Evolutionary conservation across 2,797 vertebrate species (phyloP).

Genomic region (Fundulus diaphanus): DNA sequence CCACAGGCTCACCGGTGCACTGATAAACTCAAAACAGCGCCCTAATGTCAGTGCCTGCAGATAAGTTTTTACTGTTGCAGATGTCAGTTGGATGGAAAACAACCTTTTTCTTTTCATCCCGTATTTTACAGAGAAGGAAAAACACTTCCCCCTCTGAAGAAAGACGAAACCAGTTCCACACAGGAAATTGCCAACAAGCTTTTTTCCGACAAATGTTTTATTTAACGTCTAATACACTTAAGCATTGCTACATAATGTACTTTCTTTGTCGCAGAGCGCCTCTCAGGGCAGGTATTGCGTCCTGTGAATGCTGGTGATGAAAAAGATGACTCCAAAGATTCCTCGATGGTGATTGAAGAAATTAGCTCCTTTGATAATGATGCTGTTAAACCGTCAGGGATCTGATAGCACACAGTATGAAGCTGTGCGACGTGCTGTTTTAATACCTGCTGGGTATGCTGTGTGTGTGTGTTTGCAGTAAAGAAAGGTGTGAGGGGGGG

Average conservation of each 20-base stretch:
- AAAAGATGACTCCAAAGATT: conserved; percentile 34
- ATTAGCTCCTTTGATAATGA: conserved; percentile 33
- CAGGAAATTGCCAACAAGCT: conserved; percentile 67
- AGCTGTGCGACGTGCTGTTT: conserved; percentile 32
- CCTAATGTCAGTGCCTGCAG: conserved; percentile 22
- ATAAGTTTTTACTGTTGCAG: conserved; percentile 6
- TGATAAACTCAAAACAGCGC: conserved; percentile 47
- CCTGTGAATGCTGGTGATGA: conserved; percentile 43
- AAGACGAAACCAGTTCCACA: conserved; percentile 66
- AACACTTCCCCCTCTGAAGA: conserved; percentile 31
- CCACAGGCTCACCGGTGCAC: conserved; percentile 26
- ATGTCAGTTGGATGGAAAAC: conserved; percentile 28
- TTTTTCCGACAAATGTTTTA: conserved; percentile 65
- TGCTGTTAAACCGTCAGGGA: conserved; percentile 32
- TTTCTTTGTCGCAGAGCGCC: conserved; percentile 53
- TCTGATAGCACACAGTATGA: conserved; percentile 10
- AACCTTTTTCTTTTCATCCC: conserved; percentile 12
- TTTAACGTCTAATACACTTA: conserved; percentile 71
- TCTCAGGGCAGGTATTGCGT: conserved; percentile 46
- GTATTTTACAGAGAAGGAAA: conserved; percentile 26
- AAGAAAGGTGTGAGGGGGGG: not conserved
- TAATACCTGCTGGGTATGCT: conserved; percentile 33
- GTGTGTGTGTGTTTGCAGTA: conserved; percentile 11
- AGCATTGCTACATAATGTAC: conserved; percentile 62
- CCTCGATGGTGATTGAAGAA: conserved; percentile 33